Base-by-base conservation (phyloP, 2,797 vertebrate species). In the Chaetodon trifasciatus region DNA sequence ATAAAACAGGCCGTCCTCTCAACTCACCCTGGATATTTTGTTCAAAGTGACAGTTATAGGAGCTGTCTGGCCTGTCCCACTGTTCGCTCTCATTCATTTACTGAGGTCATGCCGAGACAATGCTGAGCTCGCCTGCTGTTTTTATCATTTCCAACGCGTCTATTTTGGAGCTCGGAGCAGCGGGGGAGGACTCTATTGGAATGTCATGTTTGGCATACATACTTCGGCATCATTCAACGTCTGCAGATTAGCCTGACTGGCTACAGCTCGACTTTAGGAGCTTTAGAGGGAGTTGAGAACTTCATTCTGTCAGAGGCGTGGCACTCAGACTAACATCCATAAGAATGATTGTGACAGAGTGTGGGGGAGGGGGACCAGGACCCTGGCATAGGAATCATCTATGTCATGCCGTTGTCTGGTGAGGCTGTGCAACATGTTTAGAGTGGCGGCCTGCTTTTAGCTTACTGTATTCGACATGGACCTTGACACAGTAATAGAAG, bases 101-200 rank as follows among this genome's bases (percentile, higher is more conserved):
- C 80, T 21, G 75, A 82, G 83, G 83, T 87, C 87, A 74, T 70
- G 72, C 70, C 11, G 85, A 92, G 84, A 92, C 85, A 76, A 90
- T 75, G 72, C 85, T 16, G 61, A 19, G 85, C 87, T 78, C 13
- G 75, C 85, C 89, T 63, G 87, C 91, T 92, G 88, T 7, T 91
- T 90, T 90, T 86, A 89, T 92, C 84, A 88, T 85, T 87, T 74
- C 77, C 64, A 87, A 88, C 79, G 70, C 82, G 70, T 92, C 91
- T 93, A 93, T 94, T 93, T 94, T 80, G 76, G 83, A 88, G 66
- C 74, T 65, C 2, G 63, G 47, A 69, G 62, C 80, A 39, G 85
- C 57, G 40, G 88, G 80, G 76, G 71, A 61, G 76, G 80, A 61
- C 81, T 83, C 57, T 76, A 75, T 87, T 79, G 81, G 84, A 90